These are phyloP conservation scores for Morone chrysops DNA, from an alignment of 2,113 vertebrate species.

Conservation along the genomic window DNA sequence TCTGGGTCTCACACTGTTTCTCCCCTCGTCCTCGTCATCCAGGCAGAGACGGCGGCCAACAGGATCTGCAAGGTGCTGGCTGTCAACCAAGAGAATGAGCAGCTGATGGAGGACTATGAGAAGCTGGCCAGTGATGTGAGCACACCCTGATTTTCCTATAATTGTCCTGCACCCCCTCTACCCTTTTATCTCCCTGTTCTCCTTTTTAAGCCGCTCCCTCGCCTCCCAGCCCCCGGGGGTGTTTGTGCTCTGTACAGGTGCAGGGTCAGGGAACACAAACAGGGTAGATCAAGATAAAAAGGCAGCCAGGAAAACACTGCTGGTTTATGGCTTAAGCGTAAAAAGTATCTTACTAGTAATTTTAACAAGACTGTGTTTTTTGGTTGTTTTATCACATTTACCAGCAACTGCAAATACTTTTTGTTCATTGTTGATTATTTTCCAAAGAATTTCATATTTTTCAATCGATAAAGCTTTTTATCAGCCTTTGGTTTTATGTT, in stretches of 20 bases:
- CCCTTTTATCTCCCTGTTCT: background rate
- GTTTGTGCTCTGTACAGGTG: conserved; percentile 55
- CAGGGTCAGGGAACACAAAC: conserved; percentile 18
- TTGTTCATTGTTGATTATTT: background rate
- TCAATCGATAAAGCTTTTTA: too few species aligned
- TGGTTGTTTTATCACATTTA: conserved; percentile 28
- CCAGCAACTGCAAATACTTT: background rate
- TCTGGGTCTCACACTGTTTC: conserved; percentile 57
- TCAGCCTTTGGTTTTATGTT: too few species aligned
- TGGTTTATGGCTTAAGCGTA: background rate
- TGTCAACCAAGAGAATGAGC: conserved; percentile 99
- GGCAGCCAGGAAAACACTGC: conserved; percentile 6
- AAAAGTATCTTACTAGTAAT: background rate
- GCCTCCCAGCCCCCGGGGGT: conserved; percentile 34
- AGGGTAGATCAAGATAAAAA: conserved; percentile 11
- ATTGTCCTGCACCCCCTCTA: conserved; percentile 35
- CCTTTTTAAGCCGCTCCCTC: background rate
- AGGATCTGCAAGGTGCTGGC: conserved; percentile 99
- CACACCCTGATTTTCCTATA: conserved; percentile 59
- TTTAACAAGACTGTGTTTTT: background rate
- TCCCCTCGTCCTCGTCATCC: conserved; percentile 55
- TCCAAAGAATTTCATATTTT: too few species aligned
- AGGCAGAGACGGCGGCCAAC: conserved; percentile 99
- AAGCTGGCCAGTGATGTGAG: conserved; percentile 99
- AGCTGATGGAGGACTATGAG: conserved; percentile 99